phyloP scores from a whole-genome alignment of 2,888 invertebrate genomes.

The Mystacides longicornis region DNA sequence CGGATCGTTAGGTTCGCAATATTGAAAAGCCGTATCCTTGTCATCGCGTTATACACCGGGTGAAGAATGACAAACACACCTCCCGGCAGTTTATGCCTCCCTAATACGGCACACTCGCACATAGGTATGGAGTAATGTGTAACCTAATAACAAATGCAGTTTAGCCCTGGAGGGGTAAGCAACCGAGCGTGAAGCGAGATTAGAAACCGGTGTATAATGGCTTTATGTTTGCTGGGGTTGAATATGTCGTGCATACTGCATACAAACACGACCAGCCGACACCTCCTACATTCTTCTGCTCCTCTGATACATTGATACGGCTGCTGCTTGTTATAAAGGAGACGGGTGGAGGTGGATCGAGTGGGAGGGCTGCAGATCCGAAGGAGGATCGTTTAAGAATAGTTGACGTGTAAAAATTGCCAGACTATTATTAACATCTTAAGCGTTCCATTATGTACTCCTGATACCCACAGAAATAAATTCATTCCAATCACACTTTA shows the following conservation, averaged over 20 bases:
- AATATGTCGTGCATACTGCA: conserved; percentile 13
- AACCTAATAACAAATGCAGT: conserved; percentile 21
- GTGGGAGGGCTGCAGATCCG: conserved; percentile 4
- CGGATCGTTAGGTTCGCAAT: conserved; percentile 2
- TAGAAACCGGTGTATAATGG: conserved; percentile 13
- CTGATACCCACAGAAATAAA: no score
- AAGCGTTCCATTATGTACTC: no score
- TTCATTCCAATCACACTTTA: no score
- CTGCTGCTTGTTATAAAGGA: not conserved
- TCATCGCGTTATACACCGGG: conserved; percentile 6
- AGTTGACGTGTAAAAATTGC: conserved; percentile 22
- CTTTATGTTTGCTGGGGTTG: conserved; percentile 6
- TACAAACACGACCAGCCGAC: conserved; percentile 8
- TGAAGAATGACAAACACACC: conserved; percentile 8
- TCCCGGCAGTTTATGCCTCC: conserved; percentile 12
- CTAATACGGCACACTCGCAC: no score
- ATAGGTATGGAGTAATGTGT: not conserved
- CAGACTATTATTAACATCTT: conserved; percentile 10
- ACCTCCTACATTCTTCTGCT: conserved; percentile 6
- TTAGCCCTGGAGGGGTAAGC: conserved; percentile 20
- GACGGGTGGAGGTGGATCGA: conserved; percentile 6
- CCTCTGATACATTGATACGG: not conserved
- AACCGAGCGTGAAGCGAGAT: conserved; percentile 23
- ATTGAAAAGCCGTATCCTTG: conserved; percentile 3
- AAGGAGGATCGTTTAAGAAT: conserved; percentile 13